phyloP scores from a whole-genome alignment of 2,113 vertebrate species.

The Psittacara wagleri region DNA sequence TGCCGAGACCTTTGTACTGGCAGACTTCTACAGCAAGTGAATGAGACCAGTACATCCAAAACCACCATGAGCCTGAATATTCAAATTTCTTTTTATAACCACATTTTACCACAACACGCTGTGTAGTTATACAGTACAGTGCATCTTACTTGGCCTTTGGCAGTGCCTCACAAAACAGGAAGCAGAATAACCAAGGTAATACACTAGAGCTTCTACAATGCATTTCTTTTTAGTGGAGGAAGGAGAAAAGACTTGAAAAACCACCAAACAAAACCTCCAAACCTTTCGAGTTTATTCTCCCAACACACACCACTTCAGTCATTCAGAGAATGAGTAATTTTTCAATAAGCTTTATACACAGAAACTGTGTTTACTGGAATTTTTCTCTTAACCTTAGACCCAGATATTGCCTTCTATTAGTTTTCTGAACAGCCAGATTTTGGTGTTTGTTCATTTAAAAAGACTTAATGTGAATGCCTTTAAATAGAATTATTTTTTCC shows the following conservation, averaged over 20 bases:
- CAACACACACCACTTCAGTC: neutral
- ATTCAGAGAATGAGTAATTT: conserved; percentile 3
- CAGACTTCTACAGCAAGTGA: neutral
- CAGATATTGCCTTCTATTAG: neutral
- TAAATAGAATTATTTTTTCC: neutral
- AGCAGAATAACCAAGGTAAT: neutral
- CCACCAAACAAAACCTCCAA: neutral
- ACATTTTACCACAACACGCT: neutral
- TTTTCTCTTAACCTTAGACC: neutral
- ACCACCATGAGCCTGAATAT: neutral
- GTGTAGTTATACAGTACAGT: neutral
- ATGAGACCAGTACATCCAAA: neutral
- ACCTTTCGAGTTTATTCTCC: neutral
- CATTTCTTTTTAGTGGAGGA: neutral
- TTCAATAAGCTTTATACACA: conserved; percentile 17
- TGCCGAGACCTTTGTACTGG: neutral
- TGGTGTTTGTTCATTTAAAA: neutral
- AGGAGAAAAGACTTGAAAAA: neutral
- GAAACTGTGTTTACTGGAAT: neutral
- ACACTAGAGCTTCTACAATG: neutral
- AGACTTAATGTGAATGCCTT: neutral
- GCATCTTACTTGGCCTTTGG: neutral
- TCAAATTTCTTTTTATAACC: neutral
- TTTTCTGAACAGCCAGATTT: conserved; percentile 18
- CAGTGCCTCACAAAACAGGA: neutral